Percentiles rank a stretch among this genome's conserved stretches.
Evolutionary conservation across 2,797 vertebrate species (phyloP).

Genomic region (Tamandua tetradactyla): DNA sequence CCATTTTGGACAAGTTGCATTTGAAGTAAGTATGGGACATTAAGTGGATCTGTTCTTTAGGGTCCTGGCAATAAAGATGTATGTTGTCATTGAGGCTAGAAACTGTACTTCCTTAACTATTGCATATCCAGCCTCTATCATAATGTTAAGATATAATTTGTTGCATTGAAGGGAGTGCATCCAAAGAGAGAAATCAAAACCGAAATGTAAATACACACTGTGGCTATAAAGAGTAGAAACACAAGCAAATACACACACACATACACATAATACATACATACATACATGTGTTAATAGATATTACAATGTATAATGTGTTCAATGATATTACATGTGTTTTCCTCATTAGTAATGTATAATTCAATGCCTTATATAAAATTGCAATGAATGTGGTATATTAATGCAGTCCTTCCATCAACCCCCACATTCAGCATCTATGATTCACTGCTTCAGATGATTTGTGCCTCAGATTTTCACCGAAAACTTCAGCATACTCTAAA

Average conservation of each 20-base stretch:
- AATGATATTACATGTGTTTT: background rate
- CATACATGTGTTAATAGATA: background rate
- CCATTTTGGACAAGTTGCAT: background rate
- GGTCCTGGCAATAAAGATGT: background rate
- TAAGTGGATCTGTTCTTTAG: background rate
- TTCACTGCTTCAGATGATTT: slow-evolving; percentile 2
- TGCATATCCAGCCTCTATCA: background rate
- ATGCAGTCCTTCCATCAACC: background rate
- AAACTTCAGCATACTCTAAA: background rate
- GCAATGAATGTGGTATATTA: background rate
- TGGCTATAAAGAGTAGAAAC: background rate
- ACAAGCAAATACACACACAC: background rate
- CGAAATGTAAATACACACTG: background rate
- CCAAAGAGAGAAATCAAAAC: background rate
- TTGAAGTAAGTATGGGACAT: background rate
- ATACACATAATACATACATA: too few relatives aligned
- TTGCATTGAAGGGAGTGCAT: slow-evolving; percentile 8
- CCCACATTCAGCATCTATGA: background rate
- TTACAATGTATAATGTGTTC: background rate
- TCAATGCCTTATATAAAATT: background rate
- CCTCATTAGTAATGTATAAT: background rate
- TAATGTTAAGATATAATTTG: background rate
- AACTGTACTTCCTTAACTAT: background rate
- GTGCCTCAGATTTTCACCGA: slow-evolving; percentile 38
- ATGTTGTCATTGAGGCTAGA: background rate